Conservation (phyloP, 2,888 invertebrate species). For the Nysson spinosus region DNA sequence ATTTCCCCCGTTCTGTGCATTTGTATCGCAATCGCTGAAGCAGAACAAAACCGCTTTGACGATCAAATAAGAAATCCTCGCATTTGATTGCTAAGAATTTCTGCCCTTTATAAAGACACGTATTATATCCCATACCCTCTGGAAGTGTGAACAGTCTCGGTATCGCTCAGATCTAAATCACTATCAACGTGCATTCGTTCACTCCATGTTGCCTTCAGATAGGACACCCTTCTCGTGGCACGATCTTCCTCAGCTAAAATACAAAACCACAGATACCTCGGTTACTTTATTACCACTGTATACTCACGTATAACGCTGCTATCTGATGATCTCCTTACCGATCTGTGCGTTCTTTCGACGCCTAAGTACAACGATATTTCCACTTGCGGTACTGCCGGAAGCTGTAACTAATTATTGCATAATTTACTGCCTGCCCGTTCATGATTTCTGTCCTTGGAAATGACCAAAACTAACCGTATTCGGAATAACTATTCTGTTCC, state of each 20-base stretch:
- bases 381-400: conserved; percentile 58
- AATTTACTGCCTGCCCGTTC: not conserved
- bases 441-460: not conserved
- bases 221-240: conserved; percentile 93
- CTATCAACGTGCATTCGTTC: conserved; percentile 87
- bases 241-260: conserved; percentile 88
- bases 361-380: conserved; percentile 72
- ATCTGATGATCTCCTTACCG: conserved; percentile 58
- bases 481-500: not conserved
- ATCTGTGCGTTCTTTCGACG: conserved; percentile 72
- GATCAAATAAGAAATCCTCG: too few relatives aligned
- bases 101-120: not conserved
- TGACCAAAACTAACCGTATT: conserved; percentile 66
- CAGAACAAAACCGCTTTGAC: too few relatives aligned
- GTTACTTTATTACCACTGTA: not conserved
- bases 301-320: not conserved
- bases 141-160: conserved; percentile 80
- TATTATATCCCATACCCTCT: conserved; percentile 81
- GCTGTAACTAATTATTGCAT: conserved; percentile 49
- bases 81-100: not conserved
- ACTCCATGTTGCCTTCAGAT: conserved; percentile 94
- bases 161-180: conserved; percentile 81
- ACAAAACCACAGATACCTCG: not conserved
- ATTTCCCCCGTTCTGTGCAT: conserved; percentile 44
- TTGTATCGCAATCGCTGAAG: conserved; percentile 67